These are phyloP conservation scores for Aplochiton taeniatus DNA, from an alignment of 2,797 vertebrate species.

Conservation along the genomic window DNA sequence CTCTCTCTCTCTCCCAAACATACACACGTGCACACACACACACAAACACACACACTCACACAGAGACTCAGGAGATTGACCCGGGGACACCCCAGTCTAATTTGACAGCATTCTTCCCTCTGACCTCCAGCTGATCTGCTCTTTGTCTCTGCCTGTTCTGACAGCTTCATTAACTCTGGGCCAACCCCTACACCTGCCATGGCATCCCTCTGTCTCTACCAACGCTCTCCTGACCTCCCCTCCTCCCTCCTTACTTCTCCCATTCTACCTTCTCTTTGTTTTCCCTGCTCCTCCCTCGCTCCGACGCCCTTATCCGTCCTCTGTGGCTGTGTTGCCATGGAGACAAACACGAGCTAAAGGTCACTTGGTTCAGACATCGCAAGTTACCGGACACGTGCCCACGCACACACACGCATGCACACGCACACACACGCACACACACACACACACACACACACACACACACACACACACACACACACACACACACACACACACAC, in stretches of 20 bases:
- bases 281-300: too few species aligned
- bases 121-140: slow-evolving; percentile 34
- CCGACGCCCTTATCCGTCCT: background rate
- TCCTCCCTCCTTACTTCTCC: background rate
- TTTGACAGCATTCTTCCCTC: slow-evolving; percentile 20
- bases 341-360: background rate
- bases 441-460: background rate
- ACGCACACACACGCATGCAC: background rate
- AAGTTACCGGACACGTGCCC: background rate
- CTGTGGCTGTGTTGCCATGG: background rate
- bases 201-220: slow-evolving; percentile 6
- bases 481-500: slow-evolving; percentile 1
- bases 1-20: slow-evolving; percentile 1
- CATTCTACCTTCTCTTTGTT: background rate
- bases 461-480: background rate
- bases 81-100: slow-evolving; percentile 22
- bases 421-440: background rate
- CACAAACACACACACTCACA: background rate
- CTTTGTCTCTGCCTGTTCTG: slow-evolving; percentile 47
- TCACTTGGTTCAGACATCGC: background rate
- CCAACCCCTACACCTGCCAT: slow-evolving; percentile 18
- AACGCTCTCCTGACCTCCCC: background rate
- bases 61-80: background rate
- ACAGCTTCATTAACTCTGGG: slow-evolving; percentile 57
- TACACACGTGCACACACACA: background rate